Evolutionary conservation across 2,797 vertebrate species (phyloP), one percentile per base, ranked within the genome.

Genomic region (Falco concolor): DNA sequence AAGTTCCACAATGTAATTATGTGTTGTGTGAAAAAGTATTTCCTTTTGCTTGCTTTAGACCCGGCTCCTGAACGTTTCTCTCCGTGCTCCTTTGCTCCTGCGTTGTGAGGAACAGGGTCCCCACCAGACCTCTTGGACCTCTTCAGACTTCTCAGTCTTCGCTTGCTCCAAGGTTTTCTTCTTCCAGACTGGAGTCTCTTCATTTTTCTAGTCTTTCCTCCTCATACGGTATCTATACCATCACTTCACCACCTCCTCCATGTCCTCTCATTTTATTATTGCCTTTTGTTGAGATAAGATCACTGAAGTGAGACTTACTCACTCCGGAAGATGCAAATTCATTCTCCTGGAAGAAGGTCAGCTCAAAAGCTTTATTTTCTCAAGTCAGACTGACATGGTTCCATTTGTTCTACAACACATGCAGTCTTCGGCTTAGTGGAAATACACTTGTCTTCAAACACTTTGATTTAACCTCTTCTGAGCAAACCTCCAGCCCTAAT

Each of bases 1-100:
- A 82, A 80, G 74, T 90, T 97, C 68, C 89, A 93, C 92, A 90
- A 44, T 30, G 59, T 93, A 92, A 96, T 95, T 87, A 95, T 25
- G 95, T 89, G 96, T 77, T 93, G 84, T 92, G 90, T 95, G 95
- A 94, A 95, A 90, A 93, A 94, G 80, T 63, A 49, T 89, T 96
- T 96, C 95, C 93, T 92, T 92, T 91, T 77, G 78, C 64, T 89
- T 49, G 52, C 81, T 84, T 82, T 77, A 80, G 80, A 69, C 38
- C 10, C 4, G 3, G 34, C 52, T 90, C 84, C 77, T 28, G 47
- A 86, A 73, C 25, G 3, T 67, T 88, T 79, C 40, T 92, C 36
- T 87, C 59, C 5, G 2, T 4, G 56, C 25, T 76, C 24, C n/a
- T 80, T 56, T 0, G 0, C 19, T 89, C 67, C 61, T 3, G 0